Evolutionary conservation across 2,888 invertebrate genomes (phyloP).

Genomic region (Scaptomyza polygonia): DNA sequence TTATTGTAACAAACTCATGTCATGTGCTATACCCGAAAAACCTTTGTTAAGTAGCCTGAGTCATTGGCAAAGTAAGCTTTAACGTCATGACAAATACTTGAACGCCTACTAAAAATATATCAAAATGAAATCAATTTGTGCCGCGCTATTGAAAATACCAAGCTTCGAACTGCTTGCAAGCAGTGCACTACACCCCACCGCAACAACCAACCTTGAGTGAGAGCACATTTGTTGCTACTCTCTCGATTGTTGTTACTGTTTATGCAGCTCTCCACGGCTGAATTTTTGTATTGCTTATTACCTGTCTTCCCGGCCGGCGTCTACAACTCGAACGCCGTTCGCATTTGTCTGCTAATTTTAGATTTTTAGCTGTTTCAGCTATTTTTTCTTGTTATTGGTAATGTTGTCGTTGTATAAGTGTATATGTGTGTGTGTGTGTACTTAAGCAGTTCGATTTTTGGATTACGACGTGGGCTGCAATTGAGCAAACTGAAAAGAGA

Average conservation of each 20-base stretch:
- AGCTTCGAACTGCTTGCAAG: constrained; percentile 43
- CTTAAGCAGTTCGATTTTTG: constrained; percentile 44
- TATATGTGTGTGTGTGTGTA: constrained; percentile 16
- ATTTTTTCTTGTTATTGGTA: constrained; percentile 24
- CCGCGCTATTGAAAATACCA: constrained; percentile 16
- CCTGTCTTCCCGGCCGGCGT: constrained; percentile 52
- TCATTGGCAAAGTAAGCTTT: constrained; percentile 12
- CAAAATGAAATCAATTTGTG: constrained; percentile 33
- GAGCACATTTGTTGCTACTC: constrained; percentile 20
- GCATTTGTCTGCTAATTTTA: constrained; percentile 72
- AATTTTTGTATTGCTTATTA: constrained; percentile 6
- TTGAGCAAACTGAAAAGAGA: constrained; percentile 2
- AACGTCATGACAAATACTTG: constrained; percentile 35
- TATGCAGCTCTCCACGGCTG: constrained; percentile 23
- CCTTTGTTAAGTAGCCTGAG: constrained; percentile 9
- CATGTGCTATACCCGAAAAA: constrained; percentile 31
- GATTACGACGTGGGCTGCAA: constrained; percentile 47
- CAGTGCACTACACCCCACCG: constrained; percentile 39
- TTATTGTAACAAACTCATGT: constrained; percentile 17
- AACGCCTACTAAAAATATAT: constrained; percentile 32
- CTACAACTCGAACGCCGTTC: constrained; percentile 32
- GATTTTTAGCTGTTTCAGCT: constrained; percentile 73
- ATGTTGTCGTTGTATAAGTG: constrained; percentile 7
- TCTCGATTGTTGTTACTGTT: constrained; percentile 44
- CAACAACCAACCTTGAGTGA: constrained; percentile 58